These are phyloP conservation scores for Phoxinus dragarum DNA, from an alignment of 2,797 vertebrate species.

Conservation along the genomic window DNA sequence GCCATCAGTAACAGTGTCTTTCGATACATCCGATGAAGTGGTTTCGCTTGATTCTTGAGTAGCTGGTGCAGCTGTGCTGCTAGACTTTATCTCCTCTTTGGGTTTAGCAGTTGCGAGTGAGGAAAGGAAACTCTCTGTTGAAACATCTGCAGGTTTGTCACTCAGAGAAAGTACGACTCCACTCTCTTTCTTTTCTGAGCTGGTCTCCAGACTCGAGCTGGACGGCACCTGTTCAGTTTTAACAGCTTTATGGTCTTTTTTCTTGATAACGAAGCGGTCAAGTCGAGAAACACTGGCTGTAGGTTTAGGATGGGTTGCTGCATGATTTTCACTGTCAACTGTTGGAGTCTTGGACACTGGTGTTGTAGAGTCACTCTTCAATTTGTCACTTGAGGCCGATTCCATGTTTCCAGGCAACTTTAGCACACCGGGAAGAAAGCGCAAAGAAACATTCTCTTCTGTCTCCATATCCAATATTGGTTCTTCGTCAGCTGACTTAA, in stretches of 20 bases:
- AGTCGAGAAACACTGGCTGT: conserved; percentile 70
- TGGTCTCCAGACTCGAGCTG: conserved; percentile 63
- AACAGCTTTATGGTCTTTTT: conserved; percentile 77
- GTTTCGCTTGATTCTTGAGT: conserved; percentile 71
- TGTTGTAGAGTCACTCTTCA: conserved; percentile 76
- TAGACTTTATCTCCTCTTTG: conserved; percentile 63
- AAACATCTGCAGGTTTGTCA: conserved; percentile 94
- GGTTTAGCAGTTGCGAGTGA: conserved; percentile 78
- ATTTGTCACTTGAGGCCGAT: conserved; percentile 78
- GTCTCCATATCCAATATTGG: conserved; percentile 69
- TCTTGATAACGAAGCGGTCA: conserved; percentile 82
- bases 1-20: conserved; percentile 62
- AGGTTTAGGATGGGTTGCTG: conserved; percentile 72
- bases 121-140: conserved; percentile 91
- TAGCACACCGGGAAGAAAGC: conserved; percentile 96
- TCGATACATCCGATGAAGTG: conserved; percentile 58
- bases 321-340: conserved; percentile 62
- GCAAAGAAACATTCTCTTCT: conserved; percentile 79
- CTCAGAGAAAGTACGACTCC: conserved; percentile 83
- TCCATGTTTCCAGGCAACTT: conserved; percentile 82
- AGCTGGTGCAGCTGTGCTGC: conserved; percentile 64
- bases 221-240: conserved; percentile 69
- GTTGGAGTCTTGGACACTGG: conserved; percentile 70
- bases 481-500: conserved; percentile 75
- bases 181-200: conserved; percentile 64